A percentile compares a stretch with the other conserved stretches of the same genome.
These are phyloP conservation scores for Limnephilus rhombicus DNA, from an alignment of 2,888 invertebrate species.

Conservation along the genomic window DNA sequence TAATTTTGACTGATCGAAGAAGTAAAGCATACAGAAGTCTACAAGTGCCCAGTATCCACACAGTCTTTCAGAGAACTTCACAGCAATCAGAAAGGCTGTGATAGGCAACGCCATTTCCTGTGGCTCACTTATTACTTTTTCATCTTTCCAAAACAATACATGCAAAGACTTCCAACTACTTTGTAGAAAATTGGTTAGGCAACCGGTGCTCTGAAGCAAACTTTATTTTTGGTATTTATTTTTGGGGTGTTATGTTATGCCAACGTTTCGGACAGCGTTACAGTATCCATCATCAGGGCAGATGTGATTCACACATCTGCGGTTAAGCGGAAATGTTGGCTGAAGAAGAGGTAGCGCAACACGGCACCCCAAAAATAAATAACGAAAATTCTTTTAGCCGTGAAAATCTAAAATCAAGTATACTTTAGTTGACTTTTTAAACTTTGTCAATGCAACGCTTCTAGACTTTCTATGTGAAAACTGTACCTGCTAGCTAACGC, in stretches of 20 bases:
- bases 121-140: neutral
- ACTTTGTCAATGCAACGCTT: neutral
- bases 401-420: too few species aligned
- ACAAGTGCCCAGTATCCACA: neutral
- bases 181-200: too few species aligned
- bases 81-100: neutral
- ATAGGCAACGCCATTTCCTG: neutral
- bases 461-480: neutral
- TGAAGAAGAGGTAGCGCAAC: too few species aligned
- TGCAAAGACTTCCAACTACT: too few species aligned
- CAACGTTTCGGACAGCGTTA: too few species aligned
- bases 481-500: neutral
- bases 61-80: neutral
- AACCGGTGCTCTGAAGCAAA: neutral
- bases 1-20: neutral
- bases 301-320: too few species aligned
- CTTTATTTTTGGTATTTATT: neutral
- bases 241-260: too few species aligned
- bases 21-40: neutral
- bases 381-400: too few species aligned
- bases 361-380: too few species aligned
- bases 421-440: neutral
- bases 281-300: too few species aligned
- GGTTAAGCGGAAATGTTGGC: too few species aligned
- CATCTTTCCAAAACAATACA: neutral